Base-by-base conservation (phyloP, 2,797 vertebrate species). In the Phrynocephalus guinanensis region DNA sequence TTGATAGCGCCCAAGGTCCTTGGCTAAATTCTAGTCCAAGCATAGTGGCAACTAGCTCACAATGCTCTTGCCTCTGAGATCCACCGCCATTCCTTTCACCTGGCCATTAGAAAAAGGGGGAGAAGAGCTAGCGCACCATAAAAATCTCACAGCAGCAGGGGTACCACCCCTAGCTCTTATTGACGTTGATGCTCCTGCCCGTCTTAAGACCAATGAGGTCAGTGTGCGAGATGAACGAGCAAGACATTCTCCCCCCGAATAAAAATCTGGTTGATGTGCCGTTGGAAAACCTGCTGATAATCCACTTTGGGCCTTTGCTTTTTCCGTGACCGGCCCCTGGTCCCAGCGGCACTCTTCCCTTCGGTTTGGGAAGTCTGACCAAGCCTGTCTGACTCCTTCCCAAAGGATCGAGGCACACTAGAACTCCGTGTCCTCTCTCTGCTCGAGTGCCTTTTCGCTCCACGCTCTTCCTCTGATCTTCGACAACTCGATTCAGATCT, bases 181-280 rank as follows among this genome's bases (percentile, higher is more conserved):
- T 68, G 88, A 87, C 86, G 93, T 83, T 95, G 95, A 96, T 96
- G 95, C 95, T 94, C 79, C 91, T 93, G 92, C 91, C 91, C 90
- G 94, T 92, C 93, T 44, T 89, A 92, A 90, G 87, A 87, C 6
- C 84, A 88, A 91, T 68, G 81, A 71, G 85, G 96, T 96, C 97
- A 97, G 7, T 98, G 97, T 87, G 97, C 97, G n/a, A 98, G 96
- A 92, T 99, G 98, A 16, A 99, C 97, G 90, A 99, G 97, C 91
- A 99, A 93, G 50, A 99, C 95, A 72, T 98, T 99, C 95, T 99
- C 99, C 0, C 99, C 99, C 33, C 99, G 97, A 93, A 99, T 98
- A 90, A 99, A 99, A 63, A 99, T 98, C 96, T 99, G 99, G 94
- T 98, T 99, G 87, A 99, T 97, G 92, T 99, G 99, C 6, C 99